Conservation (phyloP, 2,888 invertebrate species). For the Melieria crassipennis region DNA sequence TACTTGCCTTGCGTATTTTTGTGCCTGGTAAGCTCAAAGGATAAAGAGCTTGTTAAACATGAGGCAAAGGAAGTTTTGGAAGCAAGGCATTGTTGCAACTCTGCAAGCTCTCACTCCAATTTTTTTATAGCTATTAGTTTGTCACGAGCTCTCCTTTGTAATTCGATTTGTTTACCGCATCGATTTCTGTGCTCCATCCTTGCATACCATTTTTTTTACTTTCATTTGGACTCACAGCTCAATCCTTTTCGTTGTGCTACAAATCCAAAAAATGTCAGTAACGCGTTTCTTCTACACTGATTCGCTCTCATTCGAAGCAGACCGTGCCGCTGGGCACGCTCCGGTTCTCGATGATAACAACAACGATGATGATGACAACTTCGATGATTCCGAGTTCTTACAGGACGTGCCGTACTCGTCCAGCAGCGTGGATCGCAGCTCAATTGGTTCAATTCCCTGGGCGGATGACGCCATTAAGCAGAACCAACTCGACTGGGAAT, state of each 20-base stretch:
- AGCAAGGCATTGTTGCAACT: neutral
- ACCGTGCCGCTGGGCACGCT: slow-evolving; percentile 34
- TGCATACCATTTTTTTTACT: neutral
- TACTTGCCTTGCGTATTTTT: too few species aligned
- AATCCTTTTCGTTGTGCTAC: neutral
- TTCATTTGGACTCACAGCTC: neutral
- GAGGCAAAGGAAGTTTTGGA: neutral
- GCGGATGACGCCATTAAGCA: slow-evolving; percentile 65
- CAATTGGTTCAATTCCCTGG: slow-evolving; percentile 66
- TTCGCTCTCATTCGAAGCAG: slow-evolving; percentile 39
- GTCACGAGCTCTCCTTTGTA: neutral
- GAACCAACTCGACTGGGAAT: slow-evolving; percentile 64
- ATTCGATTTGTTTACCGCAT: slow-evolving; percentile 19
- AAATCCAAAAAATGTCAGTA: slow-evolving; percentile 48
- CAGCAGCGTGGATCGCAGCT: slow-evolving; percentile 63
- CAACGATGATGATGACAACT: slow-evolving; percentile 43
- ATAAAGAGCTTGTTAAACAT: neutral
- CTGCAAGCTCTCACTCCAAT: slow-evolving; percentile 7
- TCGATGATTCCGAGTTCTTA: slow-evolving; percentile 55
- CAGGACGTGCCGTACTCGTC: slow-evolving; percentile 62
- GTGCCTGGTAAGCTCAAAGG: too few species aligned
- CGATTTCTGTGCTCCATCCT: neutral
- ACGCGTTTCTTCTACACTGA: slow-evolving; percentile 50
- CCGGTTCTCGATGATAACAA: slow-evolving; percentile 41
- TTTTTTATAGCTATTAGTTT: slow-evolving; percentile 20